phyloP scores from a whole-genome alignment of 1,140 invertebrate species.

The Bombus haemorrhoidalis region DNA sequence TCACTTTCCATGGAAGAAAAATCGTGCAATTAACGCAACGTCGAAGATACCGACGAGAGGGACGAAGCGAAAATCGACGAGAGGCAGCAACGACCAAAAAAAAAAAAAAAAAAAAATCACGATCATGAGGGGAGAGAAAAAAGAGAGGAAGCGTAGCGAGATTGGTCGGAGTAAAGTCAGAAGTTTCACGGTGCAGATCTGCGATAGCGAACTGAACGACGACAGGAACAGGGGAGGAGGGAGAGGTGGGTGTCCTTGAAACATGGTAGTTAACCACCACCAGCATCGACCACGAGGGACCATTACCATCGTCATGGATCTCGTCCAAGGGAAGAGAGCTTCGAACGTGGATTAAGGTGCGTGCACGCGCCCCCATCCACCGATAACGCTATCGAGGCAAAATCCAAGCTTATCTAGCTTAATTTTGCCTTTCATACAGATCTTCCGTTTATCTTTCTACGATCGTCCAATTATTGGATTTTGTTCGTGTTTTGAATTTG shows the following conservation, averaged over 20 bases:
- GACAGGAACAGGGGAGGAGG: constrained; percentile 16
- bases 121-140: background rate
- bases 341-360: constrained; percentile 26
- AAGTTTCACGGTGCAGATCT: constrained; percentile 52
- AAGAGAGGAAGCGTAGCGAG: background rate
- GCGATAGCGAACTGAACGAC: constrained; percentile 58
- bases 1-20: constrained; percentile 24
- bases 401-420: background rate
- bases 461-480: background rate
- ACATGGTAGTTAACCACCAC: constrained; percentile 72
- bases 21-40: constrained; percentile 44
- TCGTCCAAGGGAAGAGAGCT: constrained; percentile 30
- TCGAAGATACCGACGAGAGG: background rate
- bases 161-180: constrained; percentile 50
- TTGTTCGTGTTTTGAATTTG: background rate
- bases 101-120: background rate
- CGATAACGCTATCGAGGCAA: background rate
- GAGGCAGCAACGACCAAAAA: background rate
- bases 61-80: constrained; percentile 6
- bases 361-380: constrained; percentile 26
- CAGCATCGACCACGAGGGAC: constrained; percentile 59
- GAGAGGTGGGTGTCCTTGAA: constrained; percentile 72
- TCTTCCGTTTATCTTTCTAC: background rate
- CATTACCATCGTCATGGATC: constrained; percentile 63
- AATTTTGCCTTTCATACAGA: background rate